Evolutionary conservation across 2,113 vertebrate species (phyloP), one percentile per base, ranked within the genome.

Genomic region (Motacilla tschutschensis): DNA sequence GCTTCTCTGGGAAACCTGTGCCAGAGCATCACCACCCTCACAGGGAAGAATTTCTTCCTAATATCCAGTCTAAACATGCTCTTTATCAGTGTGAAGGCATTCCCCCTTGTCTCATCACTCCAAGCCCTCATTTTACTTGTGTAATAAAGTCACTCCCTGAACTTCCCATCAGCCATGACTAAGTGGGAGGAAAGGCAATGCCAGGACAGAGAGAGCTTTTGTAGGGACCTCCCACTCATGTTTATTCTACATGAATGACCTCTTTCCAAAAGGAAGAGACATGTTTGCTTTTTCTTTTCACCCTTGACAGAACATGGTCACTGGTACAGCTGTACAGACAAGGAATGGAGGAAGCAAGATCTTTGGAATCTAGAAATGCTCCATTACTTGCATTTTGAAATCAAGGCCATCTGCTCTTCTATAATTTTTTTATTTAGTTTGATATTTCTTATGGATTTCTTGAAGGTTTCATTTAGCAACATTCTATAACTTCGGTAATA

Each of bases 1-100:
- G 5, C 33, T 81, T 0, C 48, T 55, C 58, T 72, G 58, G 12
- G 1, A 1, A 63, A 13, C 12, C 41, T 72, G 29, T 46, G 29
- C 48, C 48, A 81, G 40, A 6, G 9, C 29, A 41, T 64, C 35
- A 3, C 0, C 29, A 55, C 4, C 19, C 29, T 35, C 35, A 63
- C 19, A 64, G 29, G 16, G 16, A 55, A 19, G 0, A 35, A 41
- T 72, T 55, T 17, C 8, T 21, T 55, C 20, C 33, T 0, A 0
- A 31, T 41, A 64, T 48, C 58, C 41, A 5, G 48, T 25, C 8
- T 25, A 73, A 55, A 1, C 20, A 2, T 29, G 0, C 29, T 33
- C 13, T 41, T 16, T 64, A 24, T 20, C 50, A 55, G 16, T 41
- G 3, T 63, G 58, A 64, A 55, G 24, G 6, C 50, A 35, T 25